Percentiles rank a stretch among this genome's conserved stretches.
Conservation (phyloP, 2,113 vertebrate genomes). For the Rissa tridactyla region DNA sequence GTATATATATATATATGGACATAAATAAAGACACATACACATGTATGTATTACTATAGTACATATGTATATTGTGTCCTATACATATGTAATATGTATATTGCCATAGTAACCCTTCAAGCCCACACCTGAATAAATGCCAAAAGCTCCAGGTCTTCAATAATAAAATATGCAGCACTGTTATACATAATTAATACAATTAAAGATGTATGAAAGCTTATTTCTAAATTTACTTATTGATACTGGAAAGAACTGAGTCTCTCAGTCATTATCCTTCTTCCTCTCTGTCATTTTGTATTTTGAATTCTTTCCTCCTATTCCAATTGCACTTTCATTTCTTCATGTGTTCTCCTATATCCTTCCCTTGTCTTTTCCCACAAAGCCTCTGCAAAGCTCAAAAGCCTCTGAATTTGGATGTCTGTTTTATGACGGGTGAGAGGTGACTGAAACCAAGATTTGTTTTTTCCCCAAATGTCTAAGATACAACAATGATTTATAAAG, state of each 20-base stretch:
- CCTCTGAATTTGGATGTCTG: not conserved
- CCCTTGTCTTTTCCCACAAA: not conserved
- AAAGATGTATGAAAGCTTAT: not conserved
- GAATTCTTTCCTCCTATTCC: not conserved
- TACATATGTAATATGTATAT: fast-evolving
- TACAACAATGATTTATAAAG: not conserved
- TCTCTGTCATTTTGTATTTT: not conserved
- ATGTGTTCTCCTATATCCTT: not conserved
- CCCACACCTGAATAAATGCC: not conserved
- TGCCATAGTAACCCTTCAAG: not conserved
- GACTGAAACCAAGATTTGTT: not conserved
- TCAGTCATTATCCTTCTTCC: not conserved
- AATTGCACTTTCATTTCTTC: not conserved
- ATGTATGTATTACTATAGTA: not conserved
- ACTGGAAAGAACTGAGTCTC: not conserved
- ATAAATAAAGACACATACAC: not conserved
- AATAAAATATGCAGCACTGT: not conserved
- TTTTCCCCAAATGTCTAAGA: not conserved
- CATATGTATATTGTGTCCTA: no score
- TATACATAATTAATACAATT: not conserved
- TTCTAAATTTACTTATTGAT: not conserved
- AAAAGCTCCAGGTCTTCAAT: not conserved
- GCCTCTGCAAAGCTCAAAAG: not conserved
- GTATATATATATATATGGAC: not conserved
- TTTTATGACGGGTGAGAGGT: not conserved